Conservation (phyloP, 1,140 invertebrate species). For the Asbolus verrucosus region DNA sequence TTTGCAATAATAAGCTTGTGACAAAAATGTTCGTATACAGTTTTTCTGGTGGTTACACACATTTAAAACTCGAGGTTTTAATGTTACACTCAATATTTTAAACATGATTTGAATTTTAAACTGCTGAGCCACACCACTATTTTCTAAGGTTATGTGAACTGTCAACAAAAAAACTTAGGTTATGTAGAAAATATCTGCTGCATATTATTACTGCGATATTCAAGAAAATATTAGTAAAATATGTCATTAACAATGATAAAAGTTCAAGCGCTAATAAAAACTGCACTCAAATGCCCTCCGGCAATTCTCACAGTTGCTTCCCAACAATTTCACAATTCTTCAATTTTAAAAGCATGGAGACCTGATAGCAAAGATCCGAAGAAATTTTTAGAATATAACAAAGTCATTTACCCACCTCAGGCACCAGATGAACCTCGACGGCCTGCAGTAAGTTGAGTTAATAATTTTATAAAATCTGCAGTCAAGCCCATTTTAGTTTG, state of each 20-base stretch:
- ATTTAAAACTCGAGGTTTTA: neutral
- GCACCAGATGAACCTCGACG: constrained; percentile 77
- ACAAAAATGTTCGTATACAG: constrained; percentile 67
- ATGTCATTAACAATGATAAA: too few relatives aligned
- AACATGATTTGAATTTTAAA: constrained; percentile 6
- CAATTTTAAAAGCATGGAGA: constrained; percentile 18
- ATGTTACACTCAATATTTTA: neutral
- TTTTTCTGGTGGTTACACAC: neutral
- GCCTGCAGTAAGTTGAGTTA: constrained; percentile 79
- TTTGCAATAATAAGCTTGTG: constrained; percentile 75
- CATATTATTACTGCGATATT: too few relatives aligned
- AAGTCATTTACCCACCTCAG: constrained; percentile 84
- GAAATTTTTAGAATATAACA: constrained; percentile 75
- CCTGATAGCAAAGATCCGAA: constrained; percentile 60
- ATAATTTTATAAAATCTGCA: constrained; percentile 6
- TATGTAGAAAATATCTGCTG: too few relatives aligned
- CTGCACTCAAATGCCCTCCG: too few relatives aligned
- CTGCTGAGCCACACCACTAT: too few relatives aligned
- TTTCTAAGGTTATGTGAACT: constrained; percentile 15
- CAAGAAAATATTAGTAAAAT: too few relatives aligned
- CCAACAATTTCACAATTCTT: constrained; percentile 9
- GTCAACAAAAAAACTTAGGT: too few relatives aligned
- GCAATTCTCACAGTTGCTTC: neutral
- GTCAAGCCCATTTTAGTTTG: constrained; percentile 74
- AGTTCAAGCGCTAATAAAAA: too few relatives aligned